Percentiles rank a stretch among this genome's conserved stretches.
Conservation (phyloP, 2,797 vertebrate genomes). For the Calcarius lapponicus region DNA sequence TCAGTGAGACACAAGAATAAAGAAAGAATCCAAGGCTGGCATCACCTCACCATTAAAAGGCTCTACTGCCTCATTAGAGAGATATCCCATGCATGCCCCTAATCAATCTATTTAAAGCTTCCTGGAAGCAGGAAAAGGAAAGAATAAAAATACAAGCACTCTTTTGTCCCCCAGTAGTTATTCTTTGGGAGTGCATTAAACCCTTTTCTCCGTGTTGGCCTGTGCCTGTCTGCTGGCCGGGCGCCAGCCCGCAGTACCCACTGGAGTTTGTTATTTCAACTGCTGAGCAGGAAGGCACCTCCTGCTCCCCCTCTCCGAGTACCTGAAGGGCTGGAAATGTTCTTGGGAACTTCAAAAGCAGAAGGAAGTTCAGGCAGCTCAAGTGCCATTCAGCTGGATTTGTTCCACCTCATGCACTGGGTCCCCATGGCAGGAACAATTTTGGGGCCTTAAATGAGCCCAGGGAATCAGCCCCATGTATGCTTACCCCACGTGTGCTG, state of each 20-base stretch:
- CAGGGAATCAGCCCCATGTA: rapidly evolving
- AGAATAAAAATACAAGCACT: constrained; percentile 74
- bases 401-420: neutral
- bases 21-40: constrained; percentile 46
- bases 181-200: constrained; percentile 70
- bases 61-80: constrained; percentile 69
- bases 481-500: neutral
- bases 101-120: constrained; percentile 75
- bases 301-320: neutral
- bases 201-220: constrained; percentile 57
- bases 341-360: constrained; percentile 16
- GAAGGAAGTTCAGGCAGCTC: neutral
- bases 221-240: constrained; percentile 65
- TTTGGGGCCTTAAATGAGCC: rapidly evolving
- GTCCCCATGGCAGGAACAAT: rapidly evolving
- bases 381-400: constrained; percentile 27
- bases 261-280: constrained; percentile 61
- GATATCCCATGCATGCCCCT: constrained; percentile 70
- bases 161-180: constrained; percentile 74
- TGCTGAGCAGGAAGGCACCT: neutral
- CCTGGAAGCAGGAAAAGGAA: constrained; percentile 74
- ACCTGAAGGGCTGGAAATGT: constrained; percentile 54
- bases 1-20: constrained; percentile 21
- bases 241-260: constrained; percentile 61
- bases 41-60: constrained; percentile 54